Evolutionary conservation across 2,113 vertebrate species (phyloP), one percentile per base, ranked within the genome.

Genomic region (Empidonax alnorum): DNA sequence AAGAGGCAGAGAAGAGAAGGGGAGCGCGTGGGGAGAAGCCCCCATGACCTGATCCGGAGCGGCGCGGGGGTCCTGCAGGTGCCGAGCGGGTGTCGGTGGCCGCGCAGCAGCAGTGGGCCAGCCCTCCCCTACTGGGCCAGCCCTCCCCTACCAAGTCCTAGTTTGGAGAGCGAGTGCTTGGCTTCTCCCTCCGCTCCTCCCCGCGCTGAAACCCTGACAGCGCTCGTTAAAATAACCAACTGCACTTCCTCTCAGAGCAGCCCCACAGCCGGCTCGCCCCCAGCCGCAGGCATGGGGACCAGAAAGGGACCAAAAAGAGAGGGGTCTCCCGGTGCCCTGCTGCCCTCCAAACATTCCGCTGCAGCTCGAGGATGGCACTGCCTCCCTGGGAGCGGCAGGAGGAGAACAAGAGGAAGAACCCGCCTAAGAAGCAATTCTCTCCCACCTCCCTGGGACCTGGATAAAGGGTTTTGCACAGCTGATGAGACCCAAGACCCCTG

Each of bases 21-120:
- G 84, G 58, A 83, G 49, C 83, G 23, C 14, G 20, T 12, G 28
- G 76, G 84, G 33, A 72, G 88, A 86, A 89, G 89, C 59, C 95
- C 93, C 84, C 49, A 78, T 98, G 97, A 98, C 98, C 98, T 98
- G 98, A 94, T 98, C 97, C 59, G 88, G 31, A 89, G 86, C 3
- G 14, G 96, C 2, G 89, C 27, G 10, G 88, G 78, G 88, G 63
- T 95, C 95, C 86, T 4, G 87, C 30, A 79, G 88, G 90, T 69
- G 62, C 93, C 11, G 52, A 85, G 82, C 2, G 61, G 41, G 19
- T 10, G 58, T 53, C 41, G 41, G 83, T 7, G 55, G 84, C 96
- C 8, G 31, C 0, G 10, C 72, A 7, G 81, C 80, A 87, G 80
- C 10, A 19, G 35, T 35, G 46, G 72, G 78, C 86, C 10, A 67